Conservation (phyloP, 2,113 vertebrate species). For the Felis catus region DNA sequence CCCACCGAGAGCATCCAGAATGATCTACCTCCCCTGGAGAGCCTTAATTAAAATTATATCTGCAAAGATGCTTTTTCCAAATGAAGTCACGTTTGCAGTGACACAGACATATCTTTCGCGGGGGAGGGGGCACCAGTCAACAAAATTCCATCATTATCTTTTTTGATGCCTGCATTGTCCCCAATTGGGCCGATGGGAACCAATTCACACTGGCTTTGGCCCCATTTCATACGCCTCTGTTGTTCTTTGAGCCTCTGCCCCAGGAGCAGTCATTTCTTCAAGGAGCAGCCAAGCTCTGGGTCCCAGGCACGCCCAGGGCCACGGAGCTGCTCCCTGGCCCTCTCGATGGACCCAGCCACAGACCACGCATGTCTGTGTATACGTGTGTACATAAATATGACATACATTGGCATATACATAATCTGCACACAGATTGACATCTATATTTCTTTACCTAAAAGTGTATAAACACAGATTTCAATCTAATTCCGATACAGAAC, state of each 20-base stretch:
- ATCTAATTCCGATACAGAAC: background rate
- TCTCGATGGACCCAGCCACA: background rate
- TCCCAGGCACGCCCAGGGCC: background rate
- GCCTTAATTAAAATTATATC: background rate
- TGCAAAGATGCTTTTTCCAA: background rate
- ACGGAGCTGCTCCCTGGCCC: fast-evolving
- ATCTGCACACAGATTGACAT: background rate
- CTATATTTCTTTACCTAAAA: background rate
- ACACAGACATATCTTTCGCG: background rate
- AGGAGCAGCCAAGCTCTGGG: background rate
- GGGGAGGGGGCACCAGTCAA: background rate
- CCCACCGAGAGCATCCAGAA: background rate
- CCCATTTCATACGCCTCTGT: background rate
- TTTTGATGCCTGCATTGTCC: background rate
- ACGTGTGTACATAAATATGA: fast-evolving
- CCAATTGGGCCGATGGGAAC: background rate
- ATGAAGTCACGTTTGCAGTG: background rate
- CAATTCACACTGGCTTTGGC: background rate
- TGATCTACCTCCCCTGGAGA: background rate
- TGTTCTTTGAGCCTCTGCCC: background rate
- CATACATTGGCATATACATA: background rate
- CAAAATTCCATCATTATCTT: background rate
- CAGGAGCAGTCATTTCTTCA: background rate
- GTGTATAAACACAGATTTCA: background rate
- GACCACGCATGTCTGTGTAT: background rate